Evolutionary conservation across 2,113 vertebrate genomes (phyloP), one percentile per base, ranked within the genome.

Genomic region (Halichoeres trimaculatus): DNA sequence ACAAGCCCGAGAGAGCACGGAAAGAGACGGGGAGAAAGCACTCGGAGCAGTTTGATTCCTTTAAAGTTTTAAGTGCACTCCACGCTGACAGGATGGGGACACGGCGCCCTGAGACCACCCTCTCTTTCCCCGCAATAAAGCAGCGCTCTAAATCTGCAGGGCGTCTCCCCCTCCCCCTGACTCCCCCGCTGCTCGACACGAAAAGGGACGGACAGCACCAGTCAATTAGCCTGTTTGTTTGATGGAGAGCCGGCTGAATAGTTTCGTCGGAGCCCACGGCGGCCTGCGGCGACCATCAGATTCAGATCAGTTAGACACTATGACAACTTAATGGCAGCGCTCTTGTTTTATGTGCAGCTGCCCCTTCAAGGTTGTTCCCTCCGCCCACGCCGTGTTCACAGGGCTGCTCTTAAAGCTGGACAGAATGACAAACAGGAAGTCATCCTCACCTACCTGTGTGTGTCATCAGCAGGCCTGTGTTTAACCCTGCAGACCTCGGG

Each of bases 21-120:
- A 36, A 41, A 80, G 57, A 1, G 34, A 69, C 3, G 43, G 17
- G 43, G 43, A 19, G 17, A 19, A 17, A 70, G 53, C 52, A 62
- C 72, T 79, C 6, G 20, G 40, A 80, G 72, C 51, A 16, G 43
- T 84, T 73, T 66, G 76, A 52, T 80, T 80, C 55, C 74, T 82
- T 74, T 55, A n/a, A 48, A 60, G 54, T 74, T 81, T 78, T 67
- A 85, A 85, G 80, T 84, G 74, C 59, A 69, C 75, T 85, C 36
- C 30, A 62, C 6, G 10, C 34, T 84, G 79, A 80, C 78, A 59
- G 69, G 60, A 81, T 40, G 24, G 67, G 72, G 67, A 88, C 80
- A 66, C 10, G 2, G 30, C 12, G 67, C 65, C 60, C 67, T 0
- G 12, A 83, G 76, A 80, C 72, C 81, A 76, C 53, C 84, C 66